Percentiles rank a stretch among this genome's conserved stretches.
Conservation (phyloP, 2,888 invertebrate genomes). For the Hydroisotoma schaefferi region DNA sequence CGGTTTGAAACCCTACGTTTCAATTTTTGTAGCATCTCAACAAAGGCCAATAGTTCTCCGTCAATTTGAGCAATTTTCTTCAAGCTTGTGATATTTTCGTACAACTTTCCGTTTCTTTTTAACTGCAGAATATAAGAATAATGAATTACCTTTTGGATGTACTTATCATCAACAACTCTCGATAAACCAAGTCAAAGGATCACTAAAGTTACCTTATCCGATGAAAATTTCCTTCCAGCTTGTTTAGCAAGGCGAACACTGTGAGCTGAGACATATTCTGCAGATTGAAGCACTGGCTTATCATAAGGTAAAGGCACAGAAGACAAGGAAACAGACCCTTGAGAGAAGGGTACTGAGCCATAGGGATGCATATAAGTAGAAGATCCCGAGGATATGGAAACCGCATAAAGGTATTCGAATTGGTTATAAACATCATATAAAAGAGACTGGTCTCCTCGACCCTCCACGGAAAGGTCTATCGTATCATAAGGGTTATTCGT, state of each 20-base stretch:
- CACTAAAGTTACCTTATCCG: conserved; percentile 9
- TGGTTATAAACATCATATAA: conserved; percentile 74
- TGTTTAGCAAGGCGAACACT: background rate
- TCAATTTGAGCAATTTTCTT: conserved; percentile 60
- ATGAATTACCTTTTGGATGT: conserved; percentile 1
- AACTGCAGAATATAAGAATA: conserved; percentile 8
- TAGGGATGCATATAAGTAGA: conserved; percentile 6
- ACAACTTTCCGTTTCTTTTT: conserved; percentile 38
- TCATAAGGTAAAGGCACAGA: conserved; percentile 5
- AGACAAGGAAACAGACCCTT: background rate
- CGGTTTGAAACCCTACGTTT: conserved; percentile 61
- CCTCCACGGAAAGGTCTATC: background rate
- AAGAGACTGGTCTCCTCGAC: conserved; percentile 53
- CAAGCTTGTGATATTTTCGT: conserved; percentile 47
- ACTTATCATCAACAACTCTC: too few relatives aligned
- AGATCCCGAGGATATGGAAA: conserved; percentile 35
- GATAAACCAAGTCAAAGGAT: too few relatives aligned
- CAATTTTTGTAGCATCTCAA: conserved; percentile 74
- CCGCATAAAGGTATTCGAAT: conserved; percentile 70
- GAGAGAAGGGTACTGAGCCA: background rate
- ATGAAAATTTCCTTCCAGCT: conserved; percentile 1
- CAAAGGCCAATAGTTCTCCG: conserved; percentile 74
- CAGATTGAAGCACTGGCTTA: background rate
- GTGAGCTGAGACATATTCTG: conserved; percentile 2
- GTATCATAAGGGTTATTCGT: conserved; percentile 20